phyloP scores from a whole-genome alignment of 2,113 vertebrate species.

The Spea bombifrons region DNA sequence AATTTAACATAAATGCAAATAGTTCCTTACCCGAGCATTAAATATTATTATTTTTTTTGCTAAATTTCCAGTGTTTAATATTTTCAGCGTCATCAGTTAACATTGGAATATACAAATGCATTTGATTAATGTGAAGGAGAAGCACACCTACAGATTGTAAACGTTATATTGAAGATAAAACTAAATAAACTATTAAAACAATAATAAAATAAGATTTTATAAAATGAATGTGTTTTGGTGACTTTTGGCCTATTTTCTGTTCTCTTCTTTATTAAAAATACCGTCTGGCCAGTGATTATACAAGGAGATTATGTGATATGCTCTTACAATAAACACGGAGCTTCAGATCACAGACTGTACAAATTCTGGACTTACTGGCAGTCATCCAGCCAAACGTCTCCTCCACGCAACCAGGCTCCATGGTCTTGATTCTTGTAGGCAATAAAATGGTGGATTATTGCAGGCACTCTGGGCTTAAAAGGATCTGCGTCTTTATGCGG shows the following conservation, averaged over 20 bases:
- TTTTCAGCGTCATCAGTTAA: too few species aligned
- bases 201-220: too few species aligned
- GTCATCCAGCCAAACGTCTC: slow-evolving; percentile 92
- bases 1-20: not conserved
- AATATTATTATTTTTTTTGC: too few species aligned
- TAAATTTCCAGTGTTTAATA: too few species aligned
- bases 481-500: slow-evolving; percentile 92
- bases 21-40: too few species aligned
- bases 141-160: too few species aligned
- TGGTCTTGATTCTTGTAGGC: slow-evolving; percentile 98
- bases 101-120: too few species aligned
- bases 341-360: slow-evolving; percentile 55
- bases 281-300: slow-evolving; percentile 31
- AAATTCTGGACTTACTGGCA: slow-evolving; percentile 83
- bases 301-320: slow-evolving; percentile 35
- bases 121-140: too few species aligned
- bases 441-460: slow-evolving; percentile 81
- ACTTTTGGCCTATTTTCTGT: too few species aligned
- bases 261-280: slow-evolving; percentile 6
- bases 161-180: too few species aligned
- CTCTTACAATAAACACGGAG: slow-evolving; percentile 50
- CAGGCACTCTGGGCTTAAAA: slow-evolving; percentile 89
- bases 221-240: too few species aligned
- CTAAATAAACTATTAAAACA: too few species aligned
- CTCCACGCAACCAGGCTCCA: slow-evolving; percentile 94